Evolutionary conservation across 2,113 vertebrate species (phyloP).

Genomic region (Tylochromis polylepis): DNA sequence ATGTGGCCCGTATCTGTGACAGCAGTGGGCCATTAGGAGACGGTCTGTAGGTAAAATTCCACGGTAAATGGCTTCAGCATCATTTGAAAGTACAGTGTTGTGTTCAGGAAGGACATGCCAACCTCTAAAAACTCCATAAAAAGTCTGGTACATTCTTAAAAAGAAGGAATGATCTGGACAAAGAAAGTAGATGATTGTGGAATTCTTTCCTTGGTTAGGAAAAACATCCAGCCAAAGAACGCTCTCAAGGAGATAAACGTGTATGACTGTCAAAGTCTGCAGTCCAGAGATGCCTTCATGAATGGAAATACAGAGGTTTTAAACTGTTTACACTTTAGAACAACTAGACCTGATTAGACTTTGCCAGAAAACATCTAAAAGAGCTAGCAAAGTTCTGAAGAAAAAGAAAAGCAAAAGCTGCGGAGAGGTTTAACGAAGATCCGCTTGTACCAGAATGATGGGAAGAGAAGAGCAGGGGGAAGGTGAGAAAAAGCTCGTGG

Average conservation of each 20-base stretch:
- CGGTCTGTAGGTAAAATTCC: constrained; percentile 21
- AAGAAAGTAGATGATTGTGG: background rate
- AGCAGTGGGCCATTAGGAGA: background rate
- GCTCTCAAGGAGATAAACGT: background rate
- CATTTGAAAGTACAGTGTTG: background rate
- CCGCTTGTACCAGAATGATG: background rate
- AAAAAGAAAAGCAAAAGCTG: background rate
- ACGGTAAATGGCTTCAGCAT: background rate
- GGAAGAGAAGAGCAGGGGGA: background rate
- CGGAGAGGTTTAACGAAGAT: rapidly evolving
- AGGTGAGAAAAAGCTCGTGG: background rate
- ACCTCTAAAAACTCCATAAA: background rate
- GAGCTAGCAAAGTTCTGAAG: background rate
- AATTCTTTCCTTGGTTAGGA: background rate
- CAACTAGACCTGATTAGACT: background rate
- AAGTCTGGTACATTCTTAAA: background rate
- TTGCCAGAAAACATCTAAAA: background rate
- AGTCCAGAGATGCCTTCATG: background rate
- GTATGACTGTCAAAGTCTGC: background rate
- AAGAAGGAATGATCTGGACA: background rate
- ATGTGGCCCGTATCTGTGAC: constrained; percentile 23
- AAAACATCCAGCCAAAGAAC: background rate
- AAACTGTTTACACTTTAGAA: background rate
- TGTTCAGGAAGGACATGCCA: background rate
- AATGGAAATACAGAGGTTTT: background rate